Conservation (phyloP, 2,888 invertebrate genomes). For the Callosobruchus maculatus region DNA sequence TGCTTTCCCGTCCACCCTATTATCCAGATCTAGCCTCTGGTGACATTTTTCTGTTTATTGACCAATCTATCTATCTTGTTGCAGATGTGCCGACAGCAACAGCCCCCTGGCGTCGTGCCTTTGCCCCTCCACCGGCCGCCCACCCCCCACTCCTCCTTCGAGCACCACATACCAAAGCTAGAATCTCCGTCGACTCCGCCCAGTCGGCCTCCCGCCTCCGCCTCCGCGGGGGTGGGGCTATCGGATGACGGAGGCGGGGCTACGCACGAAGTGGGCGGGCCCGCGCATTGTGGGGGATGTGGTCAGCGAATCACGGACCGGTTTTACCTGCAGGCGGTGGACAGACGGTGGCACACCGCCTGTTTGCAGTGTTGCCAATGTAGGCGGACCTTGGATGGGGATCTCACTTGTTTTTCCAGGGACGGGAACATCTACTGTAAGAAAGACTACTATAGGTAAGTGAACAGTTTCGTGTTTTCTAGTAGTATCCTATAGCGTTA, state of each 20-base stretch:
- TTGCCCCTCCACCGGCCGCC: conserved; percentile 32
- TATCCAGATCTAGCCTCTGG: no score
- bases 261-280: conserved; percentile 25
- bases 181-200: conserved; percentile 52
- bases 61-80: no score
- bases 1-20: no score
- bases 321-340: conserved; percentile 88
- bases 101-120: conserved; percentile 7
- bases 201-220: conserved; percentile 43
- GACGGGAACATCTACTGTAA: conserved; percentile 95
- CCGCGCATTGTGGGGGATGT: conserved; percentile 81
- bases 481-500: no score
- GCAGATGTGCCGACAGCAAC: conserved; percentile 19
- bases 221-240: not conserved
- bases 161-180: conserved; percentile 54
- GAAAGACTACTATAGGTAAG: conserved; percentile 90
- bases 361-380: conserved; percentile 91
- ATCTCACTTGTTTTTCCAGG: conserved; percentile 87
- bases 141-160: conserved; percentile 44
- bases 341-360: conserved; percentile 88
- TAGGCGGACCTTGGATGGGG: conserved; percentile 82
- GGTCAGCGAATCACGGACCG: conserved; percentile 81
- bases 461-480: not conserved
- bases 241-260: not conserved
- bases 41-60: no score